Evolutionary conservation across 64 coral and sea anemone species (phyloP).

Genomic region (Montipora efflorescens): DNA sequence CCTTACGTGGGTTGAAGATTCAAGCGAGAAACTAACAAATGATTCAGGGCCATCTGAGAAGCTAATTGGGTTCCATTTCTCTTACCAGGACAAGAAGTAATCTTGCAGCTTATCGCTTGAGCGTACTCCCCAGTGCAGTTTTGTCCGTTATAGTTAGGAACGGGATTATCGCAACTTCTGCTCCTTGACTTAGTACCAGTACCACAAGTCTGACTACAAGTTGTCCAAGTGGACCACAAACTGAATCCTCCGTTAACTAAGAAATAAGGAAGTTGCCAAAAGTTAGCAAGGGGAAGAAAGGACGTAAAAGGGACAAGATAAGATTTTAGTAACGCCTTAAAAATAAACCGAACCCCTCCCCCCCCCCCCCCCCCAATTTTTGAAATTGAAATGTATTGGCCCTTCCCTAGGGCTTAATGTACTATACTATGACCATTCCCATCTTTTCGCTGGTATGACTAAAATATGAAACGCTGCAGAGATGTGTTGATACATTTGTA

Average conservation of each 20-base stretch:
- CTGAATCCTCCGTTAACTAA: conserved; percentile 88
- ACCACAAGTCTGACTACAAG: conserved; percentile 86
- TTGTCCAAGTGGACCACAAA: conserved; percentile 79
- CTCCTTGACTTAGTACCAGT: conserved; percentile 68
- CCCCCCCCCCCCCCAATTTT: no score
- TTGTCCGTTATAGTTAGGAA: conserved; percentile 58
- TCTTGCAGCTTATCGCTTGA: conserved; percentile 73
- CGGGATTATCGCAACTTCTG: conserved; percentile 70
- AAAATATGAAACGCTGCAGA: no score
- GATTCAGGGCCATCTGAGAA: neutral
- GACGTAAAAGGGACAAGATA: no score
- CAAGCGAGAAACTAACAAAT: neutral
- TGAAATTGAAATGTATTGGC: no score
- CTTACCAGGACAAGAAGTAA: conserved; percentile 49
- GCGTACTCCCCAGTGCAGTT: conserved; percentile 70
- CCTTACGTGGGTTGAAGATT: no score
- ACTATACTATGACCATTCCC: no score
- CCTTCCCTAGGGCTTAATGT: no score
- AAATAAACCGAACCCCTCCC: no score
- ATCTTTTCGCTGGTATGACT: no score
- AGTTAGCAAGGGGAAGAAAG: no score
- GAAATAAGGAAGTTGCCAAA: neutral
- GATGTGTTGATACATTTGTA: no score
- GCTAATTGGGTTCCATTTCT: neutral
- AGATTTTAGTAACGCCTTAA: no score